Conservation (phyloP, 2,797 vertebrate genomes). For the Cyprinodon diabolis region DNA sequence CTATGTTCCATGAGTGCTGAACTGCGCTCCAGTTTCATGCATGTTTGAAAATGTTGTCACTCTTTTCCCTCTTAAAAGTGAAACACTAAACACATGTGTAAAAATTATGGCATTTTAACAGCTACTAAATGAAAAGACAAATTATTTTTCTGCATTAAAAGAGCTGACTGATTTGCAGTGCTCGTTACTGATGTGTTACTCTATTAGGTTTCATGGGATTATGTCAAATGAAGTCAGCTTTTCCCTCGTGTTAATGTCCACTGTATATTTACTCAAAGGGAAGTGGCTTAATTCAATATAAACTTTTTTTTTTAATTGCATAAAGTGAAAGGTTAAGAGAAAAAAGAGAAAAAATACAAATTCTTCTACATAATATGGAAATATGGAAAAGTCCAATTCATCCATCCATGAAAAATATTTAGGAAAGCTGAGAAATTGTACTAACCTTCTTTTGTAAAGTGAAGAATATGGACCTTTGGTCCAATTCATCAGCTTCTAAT, state of each 20-base stretch:
- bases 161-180: constrained; percentile 74
- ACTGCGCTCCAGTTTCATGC: constrained; percentile 69
- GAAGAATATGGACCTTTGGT: constrained; percentile 87
- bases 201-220: constrained; percentile 73
- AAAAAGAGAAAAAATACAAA: constrained; percentile 68
- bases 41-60: constrained; percentile 81
- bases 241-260: constrained; percentile 62
- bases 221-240: constrained; percentile 78
- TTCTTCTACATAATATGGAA: background rate
- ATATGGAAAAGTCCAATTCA: background rate
- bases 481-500: constrained; percentile 90
- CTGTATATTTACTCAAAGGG: constrained; percentile 67
- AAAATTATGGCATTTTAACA: constrained; percentile 70
- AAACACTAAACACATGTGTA: constrained; percentile 76
- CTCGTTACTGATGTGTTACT: constrained; percentile 73
- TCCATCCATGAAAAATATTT: background rate
- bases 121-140: constrained; percentile 73
- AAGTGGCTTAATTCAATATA: constrained; percentile 74
- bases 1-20: constrained; percentile 64
- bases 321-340: constrained; percentile 53
- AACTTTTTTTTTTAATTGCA: constrained; percentile 70
- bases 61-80: constrained; percentile 77
- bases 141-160: constrained; percentile 73
- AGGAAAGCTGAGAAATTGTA: constrained; percentile 36
- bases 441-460: constrained; percentile 74